Conservation (phyloP, 2,797 vertebrate species). For the Glossophaga mutica region DNA sequence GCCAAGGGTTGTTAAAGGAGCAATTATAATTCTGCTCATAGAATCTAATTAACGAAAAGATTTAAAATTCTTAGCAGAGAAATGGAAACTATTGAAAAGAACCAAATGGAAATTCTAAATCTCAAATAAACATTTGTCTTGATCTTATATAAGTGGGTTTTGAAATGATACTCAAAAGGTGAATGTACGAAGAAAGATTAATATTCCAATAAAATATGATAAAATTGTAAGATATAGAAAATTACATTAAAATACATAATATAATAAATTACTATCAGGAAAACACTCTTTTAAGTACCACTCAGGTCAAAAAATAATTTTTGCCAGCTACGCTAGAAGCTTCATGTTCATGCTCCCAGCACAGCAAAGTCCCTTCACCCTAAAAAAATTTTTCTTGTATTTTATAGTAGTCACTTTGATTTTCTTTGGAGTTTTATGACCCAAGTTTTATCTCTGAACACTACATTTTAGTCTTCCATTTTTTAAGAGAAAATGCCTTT, state of each 20-base stretch:
- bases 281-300: background rate
- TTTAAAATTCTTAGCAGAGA: background rate
- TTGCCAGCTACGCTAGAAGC: background rate
- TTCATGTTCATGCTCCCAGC: background rate
- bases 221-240: background rate
- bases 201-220: background rate
- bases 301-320: background rate
- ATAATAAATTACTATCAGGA: background rate
- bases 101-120: slow-evolving; percentile 29
- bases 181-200: slow-evolving; percentile 18
- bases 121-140: slow-evolving; percentile 16
- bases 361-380: background rate
- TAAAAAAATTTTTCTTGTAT: background rate
- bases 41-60: slow-evolving; percentile 42
- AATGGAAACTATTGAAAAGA: slow-evolving; percentile 35
- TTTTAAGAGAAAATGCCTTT: background rate
- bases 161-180: slow-evolving; percentile 1
- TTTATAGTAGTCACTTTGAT: background rate
- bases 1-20: background rate
- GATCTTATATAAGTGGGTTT: background rate
- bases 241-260: background rate
- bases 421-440: slow-evolving; percentile 10
- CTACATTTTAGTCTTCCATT: background rate
- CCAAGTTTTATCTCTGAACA: background rate
- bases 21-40: slow-evolving; percentile 31